phyloP scores from a whole-genome alignment of 2,113 vertebrate species.

The Grus americana region DNA sequence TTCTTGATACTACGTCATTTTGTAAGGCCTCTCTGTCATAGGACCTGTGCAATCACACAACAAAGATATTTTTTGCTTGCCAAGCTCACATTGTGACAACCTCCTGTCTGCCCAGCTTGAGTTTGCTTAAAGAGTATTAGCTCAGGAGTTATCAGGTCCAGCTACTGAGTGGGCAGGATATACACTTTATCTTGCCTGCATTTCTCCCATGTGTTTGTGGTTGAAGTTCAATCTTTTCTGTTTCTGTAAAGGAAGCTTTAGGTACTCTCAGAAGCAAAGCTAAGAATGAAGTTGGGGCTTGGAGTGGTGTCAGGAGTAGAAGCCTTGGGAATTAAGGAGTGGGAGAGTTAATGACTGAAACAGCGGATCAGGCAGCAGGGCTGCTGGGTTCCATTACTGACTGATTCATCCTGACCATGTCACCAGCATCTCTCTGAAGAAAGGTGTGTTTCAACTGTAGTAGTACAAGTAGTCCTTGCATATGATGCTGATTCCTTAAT shows the following conservation, averaged over 20 bases:
- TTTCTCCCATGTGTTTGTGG: background rate
- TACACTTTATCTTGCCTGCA: background rate
- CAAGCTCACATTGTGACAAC: background rate
- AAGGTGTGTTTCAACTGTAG: background rate
- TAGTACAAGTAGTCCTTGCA: background rate
- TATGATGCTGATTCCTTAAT: background rate
- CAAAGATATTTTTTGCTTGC: background rate
- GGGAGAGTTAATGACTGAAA: background rate
- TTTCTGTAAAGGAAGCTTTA: background rate
- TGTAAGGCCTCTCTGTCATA: background rate
- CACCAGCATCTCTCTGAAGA: background rate
- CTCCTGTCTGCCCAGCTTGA: background rate
- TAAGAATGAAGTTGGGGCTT: background rate
- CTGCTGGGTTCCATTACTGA: background rate
- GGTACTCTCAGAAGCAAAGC: background rate
- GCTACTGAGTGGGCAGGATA: background rate
- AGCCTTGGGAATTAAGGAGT: background rate
- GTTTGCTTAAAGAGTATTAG: background rate
- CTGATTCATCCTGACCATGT: background rate
- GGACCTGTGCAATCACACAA: background rate
- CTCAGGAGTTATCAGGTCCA: background rate
- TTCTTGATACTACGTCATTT: background rate
- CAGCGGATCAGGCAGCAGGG: background rate
- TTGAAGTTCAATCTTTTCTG: conserved; percentile 5
- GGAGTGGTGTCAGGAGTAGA: background rate